A percentile compares a stretch with the other conserved stretches of the same genome.
Conservation (phyloP, 2,113 vertebrate species). For the Chiloscyllium plagiosum region DNA sequence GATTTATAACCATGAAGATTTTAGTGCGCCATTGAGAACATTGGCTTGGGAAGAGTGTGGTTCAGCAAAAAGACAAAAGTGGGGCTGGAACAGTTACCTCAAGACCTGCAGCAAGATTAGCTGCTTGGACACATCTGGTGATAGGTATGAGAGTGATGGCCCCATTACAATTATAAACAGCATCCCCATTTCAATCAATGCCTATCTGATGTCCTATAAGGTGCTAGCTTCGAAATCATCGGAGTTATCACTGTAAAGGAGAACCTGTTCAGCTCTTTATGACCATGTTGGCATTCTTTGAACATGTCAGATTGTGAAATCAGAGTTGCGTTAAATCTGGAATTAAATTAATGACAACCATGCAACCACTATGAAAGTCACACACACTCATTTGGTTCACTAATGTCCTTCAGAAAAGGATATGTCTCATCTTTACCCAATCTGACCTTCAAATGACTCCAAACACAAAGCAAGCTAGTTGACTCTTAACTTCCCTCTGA, state of each 20-base stretch:
- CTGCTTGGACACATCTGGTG: background rate
- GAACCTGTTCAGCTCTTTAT: background rate
- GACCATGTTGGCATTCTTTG: background rate
- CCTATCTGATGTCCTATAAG: background rate
- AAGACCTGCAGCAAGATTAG: background rate
- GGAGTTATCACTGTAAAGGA: background rate
- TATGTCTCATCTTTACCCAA: too few species aligned
- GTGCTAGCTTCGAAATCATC: background rate
- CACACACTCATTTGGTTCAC: too few species aligned
- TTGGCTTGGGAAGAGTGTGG: background rate
- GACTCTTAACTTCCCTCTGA: too few species aligned
- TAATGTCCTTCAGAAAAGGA: too few species aligned
- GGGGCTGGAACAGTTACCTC: too few species aligned
- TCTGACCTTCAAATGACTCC: too few species aligned
- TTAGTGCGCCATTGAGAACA: background rate
- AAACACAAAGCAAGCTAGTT: too few species aligned
- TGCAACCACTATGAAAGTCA: too few species aligned
- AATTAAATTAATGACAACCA: too few species aligned
- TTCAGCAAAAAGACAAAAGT: background rate
- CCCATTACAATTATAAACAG: background rate
- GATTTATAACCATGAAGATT: background rate
- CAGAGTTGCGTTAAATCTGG: too few species aligned
- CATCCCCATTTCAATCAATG: background rate
- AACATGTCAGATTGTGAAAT: too few species aligned
- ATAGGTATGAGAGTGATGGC: background rate